Conservation (phyloP, 53 echinoderm and acorn worm species). For the Henricia sp. region DNA sequence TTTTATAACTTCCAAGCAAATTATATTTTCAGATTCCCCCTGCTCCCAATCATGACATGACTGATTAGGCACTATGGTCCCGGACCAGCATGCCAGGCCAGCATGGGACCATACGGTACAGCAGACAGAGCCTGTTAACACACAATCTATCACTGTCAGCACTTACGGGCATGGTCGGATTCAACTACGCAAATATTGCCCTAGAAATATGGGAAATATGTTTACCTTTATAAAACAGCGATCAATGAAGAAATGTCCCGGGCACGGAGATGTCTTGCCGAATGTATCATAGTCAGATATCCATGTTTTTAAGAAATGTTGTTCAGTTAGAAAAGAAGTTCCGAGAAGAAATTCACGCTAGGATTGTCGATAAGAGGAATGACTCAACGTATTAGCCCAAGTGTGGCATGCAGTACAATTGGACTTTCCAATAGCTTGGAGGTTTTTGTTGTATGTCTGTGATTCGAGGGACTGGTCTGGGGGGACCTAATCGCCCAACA, state of each 20-base stretch:
- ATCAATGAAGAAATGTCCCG: background rate
- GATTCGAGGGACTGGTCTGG: slow-evolving; percentile 25
- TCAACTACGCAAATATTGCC: slow-evolving; percentile 39
- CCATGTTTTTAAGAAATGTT: slow-evolving; percentile 3
- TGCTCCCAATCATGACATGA: no score
- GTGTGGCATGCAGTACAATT: slow-evolving; percentile 28
- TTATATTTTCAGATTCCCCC: background rate
- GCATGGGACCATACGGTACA: no score
- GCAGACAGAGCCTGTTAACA: slow-evolving; percentile 33
- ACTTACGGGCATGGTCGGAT: background rate
- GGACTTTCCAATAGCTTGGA: background rate
- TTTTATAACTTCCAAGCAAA: no score
- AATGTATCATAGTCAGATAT: slow-evolving; percentile 42
- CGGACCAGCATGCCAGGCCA: slow-evolving; percentile 8
- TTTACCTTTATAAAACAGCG: slow-evolving; percentile 51
- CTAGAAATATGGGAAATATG: slow-evolving; percentile 39
- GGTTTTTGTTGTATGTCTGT: slow-evolving; percentile 15
- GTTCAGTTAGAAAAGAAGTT: background rate
- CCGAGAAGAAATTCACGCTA: slow-evolving; percentile 3
- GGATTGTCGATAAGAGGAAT: background rate
- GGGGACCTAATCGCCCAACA: slow-evolving; percentile 56
- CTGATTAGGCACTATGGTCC: slow-evolving; percentile 20
- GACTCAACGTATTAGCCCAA: slow-evolving; percentile 17
- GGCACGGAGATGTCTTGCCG: background rate
- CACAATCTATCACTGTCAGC: slow-evolving; percentile 49